Conservation (phyloP, 2,113 vertebrate species). For the Corythornis cristatus region DNA sequence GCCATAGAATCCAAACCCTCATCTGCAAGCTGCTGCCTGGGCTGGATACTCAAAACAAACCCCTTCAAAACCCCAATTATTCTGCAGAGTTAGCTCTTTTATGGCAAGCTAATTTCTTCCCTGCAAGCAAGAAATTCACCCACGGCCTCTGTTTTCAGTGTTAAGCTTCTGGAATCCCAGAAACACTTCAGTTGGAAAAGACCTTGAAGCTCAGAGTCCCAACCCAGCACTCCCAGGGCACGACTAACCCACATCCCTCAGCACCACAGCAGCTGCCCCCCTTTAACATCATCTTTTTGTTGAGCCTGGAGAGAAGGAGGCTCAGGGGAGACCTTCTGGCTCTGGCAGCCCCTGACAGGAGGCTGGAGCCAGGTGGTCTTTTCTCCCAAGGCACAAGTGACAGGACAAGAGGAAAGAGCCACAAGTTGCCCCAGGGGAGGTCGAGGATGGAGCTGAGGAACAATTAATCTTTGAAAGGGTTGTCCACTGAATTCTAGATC, state of each 20-base stretch:
- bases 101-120: background rate
- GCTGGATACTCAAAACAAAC: background rate
- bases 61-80: no score
- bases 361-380: no score
- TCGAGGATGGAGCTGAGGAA: no score
- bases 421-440: no score
- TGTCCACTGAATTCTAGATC: background rate
- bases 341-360: no score
- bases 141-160: rapidly evolving
- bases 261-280: background rate
- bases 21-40: background rate
- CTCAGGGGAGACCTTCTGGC: no score
- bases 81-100: background rate
- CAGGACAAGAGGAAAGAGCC: no score
- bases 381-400: no score
- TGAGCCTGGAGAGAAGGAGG: no score
- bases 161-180: background rate
- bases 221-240: background rate
- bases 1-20: background rate
- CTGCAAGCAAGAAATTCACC: background rate
- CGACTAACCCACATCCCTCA: background rate
- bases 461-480: no score
- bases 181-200: background rate
- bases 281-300: background rate
- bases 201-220: background rate